Conservation (phyloP, 2,888 invertebrate species). For the Lamellibrachia columna region DNA sequence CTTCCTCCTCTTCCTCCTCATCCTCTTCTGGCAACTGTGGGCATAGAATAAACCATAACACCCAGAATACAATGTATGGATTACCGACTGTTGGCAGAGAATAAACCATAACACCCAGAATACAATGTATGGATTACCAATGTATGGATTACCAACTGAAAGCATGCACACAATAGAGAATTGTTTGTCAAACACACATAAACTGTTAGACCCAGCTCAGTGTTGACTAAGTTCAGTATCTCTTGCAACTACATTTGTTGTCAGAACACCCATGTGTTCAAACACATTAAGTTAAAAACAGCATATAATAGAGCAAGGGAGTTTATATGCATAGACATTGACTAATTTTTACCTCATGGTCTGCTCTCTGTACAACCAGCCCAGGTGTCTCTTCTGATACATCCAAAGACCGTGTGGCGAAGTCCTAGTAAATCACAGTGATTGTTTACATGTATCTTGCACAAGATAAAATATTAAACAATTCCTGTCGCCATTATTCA, state of each 20-base stretch:
- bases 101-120: not conserved
- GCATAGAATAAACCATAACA: no score
- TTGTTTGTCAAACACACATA: not conserved
- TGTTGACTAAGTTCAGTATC: not conserved
- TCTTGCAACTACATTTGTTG: not conserved
- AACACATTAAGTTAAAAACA: not conserved
- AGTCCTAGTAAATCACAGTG: slow-evolving; percentile 39
- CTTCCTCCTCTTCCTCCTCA: slow-evolving; percentile 30
- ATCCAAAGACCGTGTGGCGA: slow-evolving; percentile 44
- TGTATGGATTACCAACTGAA: not conserved
- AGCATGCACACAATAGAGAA: not conserved
- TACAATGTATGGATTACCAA: not conserved
- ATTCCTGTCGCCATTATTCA: not conserved
- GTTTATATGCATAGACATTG: not conserved
- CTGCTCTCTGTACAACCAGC: not conserved
- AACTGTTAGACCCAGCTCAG: not conserved
- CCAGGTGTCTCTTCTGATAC: slow-evolving; percentile 46
- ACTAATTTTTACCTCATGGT: not conserved
- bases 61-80: not conserved
- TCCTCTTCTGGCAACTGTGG: slow-evolving; percentile 29
- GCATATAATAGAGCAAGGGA: not conserved
- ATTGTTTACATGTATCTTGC: not conserved
- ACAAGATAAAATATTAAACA: not conserved
- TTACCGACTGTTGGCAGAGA: not conserved
- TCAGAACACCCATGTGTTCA: not conserved